Evolutionary conservation across 2,888 invertebrate species (phyloP), one percentile per base, ranked within the genome.

Genomic region (Pachydiplax longipennis): DNA sequence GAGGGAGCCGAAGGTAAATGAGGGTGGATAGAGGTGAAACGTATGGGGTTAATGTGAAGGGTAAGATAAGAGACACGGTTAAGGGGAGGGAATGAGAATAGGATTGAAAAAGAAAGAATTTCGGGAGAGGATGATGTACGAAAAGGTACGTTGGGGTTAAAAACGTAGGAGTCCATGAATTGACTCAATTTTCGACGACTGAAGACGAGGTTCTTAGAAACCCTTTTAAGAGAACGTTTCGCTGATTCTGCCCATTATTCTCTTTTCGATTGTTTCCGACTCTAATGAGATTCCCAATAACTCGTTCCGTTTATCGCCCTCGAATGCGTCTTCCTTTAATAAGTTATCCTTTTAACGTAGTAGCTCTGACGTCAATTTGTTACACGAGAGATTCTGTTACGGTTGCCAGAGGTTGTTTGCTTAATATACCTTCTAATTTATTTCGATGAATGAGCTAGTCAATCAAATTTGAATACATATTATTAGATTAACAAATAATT

Each of bases 101-200:
- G 58, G 58, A 53, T 53, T 48, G 53, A 35, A 18, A 37, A 37
- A 5, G 22, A 8, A 53, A 35, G 31, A 83, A 53, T 15, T 25
- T n/a, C 15, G 8, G 3, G 31, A 25, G 25, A n/a, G 25, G 44
- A 25, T 18, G 73, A 31, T 25, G 73, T 73, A 73, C 73, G 25
- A 25, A 73, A 25, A 82, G 25, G 31, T 58, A 83, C 53, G 53
- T 58, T 15, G 53, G 58, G 53, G 83, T 83, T 58, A 58, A 83
- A 83, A 83, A 18, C 15, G 58, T 35, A 4, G 58, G 83, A 83
- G 13, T 31, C 83, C 8, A 31, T 58, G 83, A 83, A 83, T 83
- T 83, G 83, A 83, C 83, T 83, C 83, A 83, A 83, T 83, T 83
- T 83, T 83, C 83, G 58, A 58, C 31, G 83, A 58, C 25, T 18